These are phyloP conservation scores for Anguilla anguilla DNA, from an alignment of 2,797 vertebrate species.

Conservation along the genomic window DNA sequence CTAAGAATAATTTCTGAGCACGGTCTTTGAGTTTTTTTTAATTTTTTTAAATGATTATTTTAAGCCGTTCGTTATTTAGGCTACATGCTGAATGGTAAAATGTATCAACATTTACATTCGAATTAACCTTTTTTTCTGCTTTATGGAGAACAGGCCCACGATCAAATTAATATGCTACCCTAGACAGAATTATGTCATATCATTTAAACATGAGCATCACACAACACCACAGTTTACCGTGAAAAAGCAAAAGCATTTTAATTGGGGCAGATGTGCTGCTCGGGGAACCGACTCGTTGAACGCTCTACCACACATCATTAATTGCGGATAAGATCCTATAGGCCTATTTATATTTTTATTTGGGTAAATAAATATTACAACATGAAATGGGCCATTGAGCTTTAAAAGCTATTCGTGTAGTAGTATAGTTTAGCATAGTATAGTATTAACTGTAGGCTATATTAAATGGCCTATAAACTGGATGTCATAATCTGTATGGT, in stretches of 20 bases:
- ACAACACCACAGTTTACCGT: neutral
- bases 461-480: too few relatives aligned
- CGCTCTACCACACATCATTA: slow-evolving; percentile 17
- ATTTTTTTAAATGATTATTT: neutral
- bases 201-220: neutral
- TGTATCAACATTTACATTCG: too few relatives aligned
- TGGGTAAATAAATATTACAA: neutral
- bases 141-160: neutral
- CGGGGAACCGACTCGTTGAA: slow-evolving; percentile 19
- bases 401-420: neutral
- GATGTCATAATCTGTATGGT: too few relatives aligned
- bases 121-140: too few relatives aligned
- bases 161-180: neutral
- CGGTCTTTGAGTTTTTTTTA: neutral
- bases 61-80: neutral
- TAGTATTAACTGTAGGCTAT: neutral
- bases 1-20: neutral
- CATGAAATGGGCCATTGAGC: neutral
- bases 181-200: neutral
- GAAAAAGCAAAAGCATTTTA: neutral
- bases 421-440: neutral
- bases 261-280: slow-evolving; percentile 2
- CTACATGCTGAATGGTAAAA: neutral
- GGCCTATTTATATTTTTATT: neutral
- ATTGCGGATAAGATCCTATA: slow-evolving; percentile 12